Evolutionary conservation across 2,888 invertebrate species (phyloP).

Genomic region (Drosophila neutralis): DNA sequence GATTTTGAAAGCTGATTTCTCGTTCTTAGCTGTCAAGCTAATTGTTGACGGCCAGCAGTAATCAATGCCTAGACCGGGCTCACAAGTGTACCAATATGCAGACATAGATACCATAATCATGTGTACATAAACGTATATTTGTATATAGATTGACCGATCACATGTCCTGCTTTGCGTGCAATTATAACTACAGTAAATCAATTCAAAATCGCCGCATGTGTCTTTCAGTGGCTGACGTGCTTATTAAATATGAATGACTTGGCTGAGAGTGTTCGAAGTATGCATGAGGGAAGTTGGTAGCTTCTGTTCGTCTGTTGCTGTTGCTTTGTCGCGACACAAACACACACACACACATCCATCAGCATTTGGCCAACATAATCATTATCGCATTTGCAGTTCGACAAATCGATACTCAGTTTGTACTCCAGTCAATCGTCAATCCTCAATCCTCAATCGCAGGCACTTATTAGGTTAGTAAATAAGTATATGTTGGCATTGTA

Average conservation of each 20-base stretch:
- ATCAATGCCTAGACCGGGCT: background rate
- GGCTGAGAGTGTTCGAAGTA: background rate
- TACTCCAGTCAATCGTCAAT: constrained; percentile 58
- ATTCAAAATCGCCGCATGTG: constrained; percentile 35
- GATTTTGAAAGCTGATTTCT: constrained; percentile 58
- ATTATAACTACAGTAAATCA: constrained; percentile 33
- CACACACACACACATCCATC: background rate
- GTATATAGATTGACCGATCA: constrained; percentile 33
- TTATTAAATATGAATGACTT: constrained; percentile 47
- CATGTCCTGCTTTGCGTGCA: constrained; percentile 24
- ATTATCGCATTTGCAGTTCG: constrained; percentile 57
- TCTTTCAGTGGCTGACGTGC: constrained; percentile 19
- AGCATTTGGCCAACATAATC: constrained; percentile 31
- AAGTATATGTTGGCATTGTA: constrained; percentile 15
- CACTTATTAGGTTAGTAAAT: constrained; percentile 13
- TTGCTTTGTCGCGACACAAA: constrained; percentile 9
- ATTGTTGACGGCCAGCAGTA: constrained; percentile 28
- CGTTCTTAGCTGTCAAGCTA: constrained; percentile 33
- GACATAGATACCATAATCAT: background rate
- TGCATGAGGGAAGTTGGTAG: background rate
- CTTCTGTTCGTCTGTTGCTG: constrained; percentile 31
- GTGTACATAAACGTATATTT: background rate
- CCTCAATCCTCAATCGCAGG: constrained; percentile 56
- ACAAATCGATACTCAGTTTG: constrained; percentile 66
- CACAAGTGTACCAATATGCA: background rate